Evolutionary conservation across 1,140 invertebrate species (phyloP).

Genomic region (Drosophila mayri): DNA sequence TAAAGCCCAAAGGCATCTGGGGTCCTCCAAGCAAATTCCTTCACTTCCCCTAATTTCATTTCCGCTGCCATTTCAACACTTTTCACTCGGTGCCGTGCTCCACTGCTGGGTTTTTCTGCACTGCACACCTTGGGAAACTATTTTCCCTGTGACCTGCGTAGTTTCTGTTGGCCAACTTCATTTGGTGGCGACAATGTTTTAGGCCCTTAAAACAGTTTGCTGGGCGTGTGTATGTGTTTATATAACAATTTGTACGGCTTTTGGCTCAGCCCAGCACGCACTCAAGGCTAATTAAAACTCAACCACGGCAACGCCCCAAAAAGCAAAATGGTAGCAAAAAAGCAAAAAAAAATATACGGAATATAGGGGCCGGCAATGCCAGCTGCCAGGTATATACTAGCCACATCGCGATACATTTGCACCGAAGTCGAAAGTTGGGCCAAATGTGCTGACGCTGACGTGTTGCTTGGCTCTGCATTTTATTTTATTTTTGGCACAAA

Average conservation of each 20-base stretch:
- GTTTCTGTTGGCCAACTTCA: slow-evolving; percentile 45
- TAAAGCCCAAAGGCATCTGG: slow-evolving; percentile 9
- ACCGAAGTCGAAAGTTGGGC: slow-evolving; percentile 51
- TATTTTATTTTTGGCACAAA: slow-evolving; percentile 53
- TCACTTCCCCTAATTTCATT: slow-evolving; percentile 58
- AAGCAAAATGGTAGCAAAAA: slow-evolving; percentile 25
- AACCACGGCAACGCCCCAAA: slow-evolving; percentile 69
- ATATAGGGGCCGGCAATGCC: slow-evolving; percentile 26
- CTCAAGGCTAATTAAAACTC: slow-evolving; percentile 80
- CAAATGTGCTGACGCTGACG: slow-evolving; percentile 67
- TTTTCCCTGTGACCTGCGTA: slow-evolving; percentile 50
- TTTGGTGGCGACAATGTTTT: slow-evolving; percentile 73
- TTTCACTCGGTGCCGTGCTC: slow-evolving; percentile 22
- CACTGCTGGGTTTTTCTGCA: slow-evolving; percentile 8
- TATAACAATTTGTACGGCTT: slow-evolving; percentile 80
- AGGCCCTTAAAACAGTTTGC: slow-evolving; percentile 72
- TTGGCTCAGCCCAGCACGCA: slow-evolving; percentile 64
- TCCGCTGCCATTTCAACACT: slow-evolving; percentile 57
- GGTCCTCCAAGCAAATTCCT: slow-evolving; percentile 30
- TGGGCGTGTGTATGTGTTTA: slow-evolving; percentile 67
- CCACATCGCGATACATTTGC: slow-evolving; percentile 13
- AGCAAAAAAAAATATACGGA: slow-evolving; percentile 30
- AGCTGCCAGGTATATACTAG: slow-evolving; percentile 43
- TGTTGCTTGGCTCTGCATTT: slow-evolving; percentile 51
- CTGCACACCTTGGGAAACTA: slow-evolving; percentile 46